A percentile compares a stretch with the other conserved stretches of the same genome.
Conservation (phyloP, 2,797 vertebrate species). For the Chaunax sp. region DNA sequence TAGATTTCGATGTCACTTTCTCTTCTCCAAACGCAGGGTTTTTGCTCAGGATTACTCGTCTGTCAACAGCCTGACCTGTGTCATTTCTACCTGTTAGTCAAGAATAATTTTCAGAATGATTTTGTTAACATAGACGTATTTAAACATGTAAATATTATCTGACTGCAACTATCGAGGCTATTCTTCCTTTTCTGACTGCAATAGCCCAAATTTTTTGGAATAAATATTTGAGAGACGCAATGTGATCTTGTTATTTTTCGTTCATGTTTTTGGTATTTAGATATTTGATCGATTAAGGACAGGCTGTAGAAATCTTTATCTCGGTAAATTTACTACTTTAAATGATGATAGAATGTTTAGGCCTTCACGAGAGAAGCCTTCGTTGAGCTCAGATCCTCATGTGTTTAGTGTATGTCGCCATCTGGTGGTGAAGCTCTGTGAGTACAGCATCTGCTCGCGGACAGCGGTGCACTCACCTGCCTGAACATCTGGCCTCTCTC, state of each 20-base stretch:
- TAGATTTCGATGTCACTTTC: not conserved
- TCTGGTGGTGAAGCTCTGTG: constrained; percentile 80
- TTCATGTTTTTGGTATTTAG: constrained; percentile 71
- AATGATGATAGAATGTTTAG: not conserved
- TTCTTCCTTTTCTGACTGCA: constrained; percentile 62
- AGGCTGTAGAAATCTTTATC: not conserved
- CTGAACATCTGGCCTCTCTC: not conserved
- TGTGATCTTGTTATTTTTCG: constrained; percentile 46
- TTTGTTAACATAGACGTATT: constrained; percentile 35
- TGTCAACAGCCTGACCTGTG: constrained; percentile 8
- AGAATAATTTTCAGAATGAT: not conserved
- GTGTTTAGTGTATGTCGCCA: constrained; percentile 81
- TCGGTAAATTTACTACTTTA: not conserved
- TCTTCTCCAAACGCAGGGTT: constrained; percentile 16
- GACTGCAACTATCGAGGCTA: constrained; percentile 49
- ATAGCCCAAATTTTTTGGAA: constrained; percentile 62
- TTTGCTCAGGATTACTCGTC: constrained; percentile 11
- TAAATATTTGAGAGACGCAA: constrained; percentile 69
- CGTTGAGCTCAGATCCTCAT: constrained; percentile 33
- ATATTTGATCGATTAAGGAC: not conserved
- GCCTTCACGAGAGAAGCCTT: constrained; percentile 38
- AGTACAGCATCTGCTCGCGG: constrained; percentile 35
- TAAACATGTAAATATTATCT: constrained; percentile 67
- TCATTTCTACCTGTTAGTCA: constrained; percentile 26
- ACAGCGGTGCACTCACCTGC: too few relatives aligned